A percentile compares a stretch with the other conserved stretches of the same genome.
These are phyloP conservation scores for Cephus pulcher DNA, from an alignment of 2,888 invertebrate genomes.

Conservation along the genomic window DNA sequence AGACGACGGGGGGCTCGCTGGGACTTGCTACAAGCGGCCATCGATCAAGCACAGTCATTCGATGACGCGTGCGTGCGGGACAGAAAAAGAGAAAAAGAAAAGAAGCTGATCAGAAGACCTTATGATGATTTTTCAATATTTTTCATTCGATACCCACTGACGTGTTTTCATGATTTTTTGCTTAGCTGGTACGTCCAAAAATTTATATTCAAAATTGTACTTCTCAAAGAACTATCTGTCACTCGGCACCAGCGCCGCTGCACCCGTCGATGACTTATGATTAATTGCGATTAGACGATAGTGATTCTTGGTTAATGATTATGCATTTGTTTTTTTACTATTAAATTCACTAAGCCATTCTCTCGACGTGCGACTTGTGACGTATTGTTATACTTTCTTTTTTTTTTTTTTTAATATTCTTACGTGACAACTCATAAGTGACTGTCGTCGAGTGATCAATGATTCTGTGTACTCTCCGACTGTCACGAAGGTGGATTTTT, in stretches of 20 bases:
- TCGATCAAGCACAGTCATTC: constrained; percentile 25
- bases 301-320: background rate
- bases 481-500: background rate
- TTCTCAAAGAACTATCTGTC: background rate
- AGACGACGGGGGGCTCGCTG: constrained; percentile 39
- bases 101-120: constrained; percentile 14
- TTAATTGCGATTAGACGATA: background rate
- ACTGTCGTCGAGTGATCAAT: background rate
- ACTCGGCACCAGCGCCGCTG: background rate
- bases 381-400: background rate
- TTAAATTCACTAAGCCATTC: background rate
- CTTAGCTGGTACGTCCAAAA: background rate
- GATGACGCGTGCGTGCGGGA: constrained; percentile 22
- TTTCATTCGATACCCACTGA: background rate
- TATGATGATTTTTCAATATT: background rate
- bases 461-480: background rate
- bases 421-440: background rate
- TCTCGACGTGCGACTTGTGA: background rate
- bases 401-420: background rate
- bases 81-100: constrained; percentile 22
- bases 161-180: background rate
- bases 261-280: background rate
- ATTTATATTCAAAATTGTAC: background rate
- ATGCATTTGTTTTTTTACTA: background rate
- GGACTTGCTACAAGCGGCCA: constrained; percentile 45